Base-by-base conservation (phyloP, 2,888 invertebrate genomes). In the Vanessa cardui region DNA sequence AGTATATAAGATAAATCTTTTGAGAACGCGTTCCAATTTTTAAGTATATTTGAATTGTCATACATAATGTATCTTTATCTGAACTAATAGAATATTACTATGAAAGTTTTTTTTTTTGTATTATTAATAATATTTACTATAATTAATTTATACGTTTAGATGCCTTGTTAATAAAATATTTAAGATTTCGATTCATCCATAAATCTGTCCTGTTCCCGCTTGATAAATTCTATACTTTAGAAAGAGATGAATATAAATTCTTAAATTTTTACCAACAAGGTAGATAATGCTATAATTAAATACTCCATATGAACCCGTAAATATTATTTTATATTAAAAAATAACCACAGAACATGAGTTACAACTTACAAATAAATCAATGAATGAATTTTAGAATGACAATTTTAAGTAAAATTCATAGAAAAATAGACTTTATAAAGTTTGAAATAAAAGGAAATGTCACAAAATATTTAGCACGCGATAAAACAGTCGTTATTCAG, bases 401-500 rank as follows among this genome's bases (percentile, higher is more conserved):
- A 47, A 47, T 63, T 46, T 49, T 54, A 64, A 61, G 63, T 71
- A 68, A 68, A 66, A 58, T 63, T 58, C 62, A 63, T 70, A 71
- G 31, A 71, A 71, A 71, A 71, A 71, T 71, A 71, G 56, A 39
- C 54, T 21, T 61, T 61, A 52, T 49, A 65, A 52, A 0, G 46
- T 39, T 52, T 31, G 56, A 60, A 68, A 60, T 49, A 26, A 68
- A 39, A 59, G 58, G 39, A 60, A 49, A 33, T n/a, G 46, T 54
- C 68, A 64, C 46, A 69, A 63, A 63, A 84, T 72, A 71, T 76
- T 89, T 88, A 89, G 89, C 89, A 88, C 89, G 83, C 78, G 54
- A 59, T 68, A 63, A 78, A 81, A 74, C 87, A 88, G 87, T 88
- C 86, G 77, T 76, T 80, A 72, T 75, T 88, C 86, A 89, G 87